Evolutionary conservation across 1,140 invertebrate genomes (phyloP).

Genomic region (Drosophila pachea): DNA sequence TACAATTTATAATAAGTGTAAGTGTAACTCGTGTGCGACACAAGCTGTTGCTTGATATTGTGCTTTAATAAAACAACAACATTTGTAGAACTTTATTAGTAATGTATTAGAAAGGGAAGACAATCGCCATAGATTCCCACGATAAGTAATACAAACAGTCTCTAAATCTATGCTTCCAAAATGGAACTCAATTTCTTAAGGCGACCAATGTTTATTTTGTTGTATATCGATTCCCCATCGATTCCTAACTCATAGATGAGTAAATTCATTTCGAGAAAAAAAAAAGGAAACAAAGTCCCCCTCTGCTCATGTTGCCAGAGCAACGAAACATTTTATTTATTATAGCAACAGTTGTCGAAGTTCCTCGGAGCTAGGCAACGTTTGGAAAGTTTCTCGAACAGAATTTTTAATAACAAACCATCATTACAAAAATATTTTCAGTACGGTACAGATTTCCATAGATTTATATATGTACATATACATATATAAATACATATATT

Average conservation of each 20-base stretch:
- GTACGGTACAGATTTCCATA: constrained; percentile 27
- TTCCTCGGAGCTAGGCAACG: constrained; percentile 24
- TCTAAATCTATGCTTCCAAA: neutral
- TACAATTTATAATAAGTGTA: constrained; percentile 40
- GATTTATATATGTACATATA: constrained; percentile 21
- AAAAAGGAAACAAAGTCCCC: no score
- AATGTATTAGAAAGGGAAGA: neutral
- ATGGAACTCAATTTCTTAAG: no score
- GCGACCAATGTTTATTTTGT: no score
- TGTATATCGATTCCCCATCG: no score
- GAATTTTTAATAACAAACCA: neutral
- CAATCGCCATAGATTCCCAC: no score
- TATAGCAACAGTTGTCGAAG: constrained; percentile 20
- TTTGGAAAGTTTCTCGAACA: neutral
- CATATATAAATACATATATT: constrained; percentile 24
- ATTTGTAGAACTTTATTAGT: constrained; percentile 16
- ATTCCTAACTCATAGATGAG: no score
- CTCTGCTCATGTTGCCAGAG: constrained; percentile 14
- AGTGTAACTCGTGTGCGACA: constrained; percentile 58
- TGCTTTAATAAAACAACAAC: constrained; percentile 62
- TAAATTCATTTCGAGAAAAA: no score
- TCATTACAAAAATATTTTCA: constrained; percentile 10
- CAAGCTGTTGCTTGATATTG: constrained; percentile 63
- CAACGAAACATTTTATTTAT: constrained; percentile 2
- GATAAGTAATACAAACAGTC: neutral